Conservation (phyloP, 1,140 invertebrate genomes). For the Lethrus apterus region DNA sequence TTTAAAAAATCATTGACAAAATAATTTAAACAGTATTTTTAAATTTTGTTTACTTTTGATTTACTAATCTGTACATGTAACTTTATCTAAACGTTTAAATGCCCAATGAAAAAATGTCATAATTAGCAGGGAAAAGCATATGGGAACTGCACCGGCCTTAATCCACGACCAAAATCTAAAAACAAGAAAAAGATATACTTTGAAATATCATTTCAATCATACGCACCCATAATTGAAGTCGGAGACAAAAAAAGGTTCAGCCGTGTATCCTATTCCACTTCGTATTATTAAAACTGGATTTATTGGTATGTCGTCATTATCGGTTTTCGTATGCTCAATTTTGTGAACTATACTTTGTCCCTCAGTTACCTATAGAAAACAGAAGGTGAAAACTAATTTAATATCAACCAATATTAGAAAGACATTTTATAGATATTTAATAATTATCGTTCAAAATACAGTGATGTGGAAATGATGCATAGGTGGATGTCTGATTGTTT, state of each 20-base stretch:
- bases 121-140: constrained; percentile 66
- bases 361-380: constrained; percentile 55
- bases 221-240: constrained; percentile 65
- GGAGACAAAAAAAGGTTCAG: constrained; percentile 54
- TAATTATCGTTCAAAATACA: background rate
- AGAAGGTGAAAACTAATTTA: too few species aligned
- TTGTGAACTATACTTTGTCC: constrained; percentile 80
- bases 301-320: constrained; percentile 62
- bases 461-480: background rate
- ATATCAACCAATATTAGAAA: background rate
- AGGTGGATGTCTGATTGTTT: too few species aligned
- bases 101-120: constrained; percentile 70
- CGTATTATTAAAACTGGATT: constrained; percentile 58
- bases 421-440: background rate
- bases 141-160: constrained; percentile 61
- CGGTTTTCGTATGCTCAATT: constrained; percentile 74
- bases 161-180: constrained; percentile 61
- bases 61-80: constrained; percentile 7
- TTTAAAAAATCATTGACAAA: too few species aligned
- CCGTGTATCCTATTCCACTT: constrained; percentile 53
- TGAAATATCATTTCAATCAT: constrained; percentile 12
- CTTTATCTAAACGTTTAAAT: constrained; percentile 56
- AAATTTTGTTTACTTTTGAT: too few species aligned
- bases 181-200: constrained; percentile 21
- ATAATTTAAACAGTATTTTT: too few species aligned